Evolutionary conservation across 2,113 vertebrate genomes (phyloP).

Genomic region (cattle (Bos taurus)): ARS-UCD2.0 NC_037332.1:84175501-84176000

Average conservation of each 20-base stretch:
- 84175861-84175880: neutral
- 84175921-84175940: constrained; percentile 16
- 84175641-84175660: neutral
- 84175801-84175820: neutral
- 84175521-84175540: neutral
- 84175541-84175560: neutral
- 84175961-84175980: neutral
- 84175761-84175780: neutral
- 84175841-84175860: neutral
- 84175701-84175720: neutral
- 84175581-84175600: neutral
- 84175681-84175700: neutral
- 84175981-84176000: neutral
- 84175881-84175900: neutral
- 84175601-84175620: neutral
- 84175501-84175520: neutral
- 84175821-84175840: neutral
- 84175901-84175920: neutral
- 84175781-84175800: neutral
- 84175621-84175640: neutral
- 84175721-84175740: neutral
- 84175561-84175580: neutral
- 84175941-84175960: neutral
- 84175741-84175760: neutral
- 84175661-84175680: neutral